Base-by-base conservation (phyloP, 1,140 invertebrate species). In the Cyclargus thomasi region DNA sequence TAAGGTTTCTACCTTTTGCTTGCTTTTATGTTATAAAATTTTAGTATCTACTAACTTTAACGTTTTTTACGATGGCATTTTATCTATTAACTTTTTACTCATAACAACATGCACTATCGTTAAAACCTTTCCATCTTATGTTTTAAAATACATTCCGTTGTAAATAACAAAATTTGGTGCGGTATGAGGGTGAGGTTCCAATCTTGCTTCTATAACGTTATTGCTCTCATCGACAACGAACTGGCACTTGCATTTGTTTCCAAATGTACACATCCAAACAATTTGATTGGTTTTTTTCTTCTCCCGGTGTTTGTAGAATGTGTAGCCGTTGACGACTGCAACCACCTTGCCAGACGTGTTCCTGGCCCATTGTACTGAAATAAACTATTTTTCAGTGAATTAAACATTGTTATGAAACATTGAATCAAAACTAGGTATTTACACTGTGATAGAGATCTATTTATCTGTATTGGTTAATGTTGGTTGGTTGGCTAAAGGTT, bases 81-180 rank as follows among this genome's bases (percentile, higher is more conserved):
- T n/a, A n/a, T n/a, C n/a, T n/a, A n/a, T n/a, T n/a, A n/a, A n/a
- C n/a, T n/a, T n/a, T n/a, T n/a, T n/a, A n/a, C n/a, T n/a, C n/a
- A n/a, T n/a, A n/a, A n/a, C n/a, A n/a, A n/a, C n/a, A n/a, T n/a
- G n/a, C n/a, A n/a, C n/a, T n/a, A n/a, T n/a, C n/a, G 8, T 29
- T 29, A 7, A 29, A 29, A 29, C 23, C 23, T 6, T 23, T 6
- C 6, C 6, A 23, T 29, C 29, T 5, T 29, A 29, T 29, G 8
- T 8, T n/a, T 66, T 69, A 8, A 66, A 0, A 63, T 65, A 66
- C 14, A 66, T 11, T 0, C 68, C 68, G 14, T 69, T 23, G 21
- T 53, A 59, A 36, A 69, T 63, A 6, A 66, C 6, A 14, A 69
- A 69, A 1, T 65, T 47, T n/a, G 68, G 64, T 4, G 59, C 23